Evolutionary conservation across 2,113 vertebrate species (phyloP).

Genomic region (Gnathonemus echidnorhynchus): DNA sequence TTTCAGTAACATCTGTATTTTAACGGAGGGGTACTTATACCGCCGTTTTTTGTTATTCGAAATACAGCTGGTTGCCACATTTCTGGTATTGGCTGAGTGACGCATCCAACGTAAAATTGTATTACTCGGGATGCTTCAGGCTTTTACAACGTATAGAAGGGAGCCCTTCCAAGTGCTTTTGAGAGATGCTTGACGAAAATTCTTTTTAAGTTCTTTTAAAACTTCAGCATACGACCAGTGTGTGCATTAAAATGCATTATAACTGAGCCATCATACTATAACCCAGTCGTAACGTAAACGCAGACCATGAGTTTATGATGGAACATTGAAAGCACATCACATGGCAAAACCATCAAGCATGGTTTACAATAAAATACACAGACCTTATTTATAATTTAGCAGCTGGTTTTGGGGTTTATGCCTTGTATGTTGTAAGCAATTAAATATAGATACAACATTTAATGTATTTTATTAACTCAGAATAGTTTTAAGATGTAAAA

Average conservation of each 20-base stretch:
- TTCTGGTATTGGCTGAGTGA: background rate
- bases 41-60: background rate
- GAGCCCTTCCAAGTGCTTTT: background rate
- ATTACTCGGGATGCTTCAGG: background rate
- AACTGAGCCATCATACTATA: background rate
- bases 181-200: background rate
- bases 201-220: background rate
- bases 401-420: background rate
- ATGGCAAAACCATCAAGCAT: slow-evolving; percentile 1
- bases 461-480: background rate
- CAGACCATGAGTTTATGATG: background rate
- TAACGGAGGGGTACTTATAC: background rate
- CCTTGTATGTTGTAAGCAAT: background rate
- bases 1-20: background rate
- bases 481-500: background rate
- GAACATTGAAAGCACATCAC: background rate
- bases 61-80: background rate
- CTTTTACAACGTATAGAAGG: background rate
- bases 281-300: background rate
- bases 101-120: background rate
- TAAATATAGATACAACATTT: background rate
- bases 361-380: background rate
- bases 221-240: background rate
- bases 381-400: background rate
- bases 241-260: background rate